Conservation (phyloP, 2,797 vertebrate genomes). For the Halcyon leucocephala region DNA sequence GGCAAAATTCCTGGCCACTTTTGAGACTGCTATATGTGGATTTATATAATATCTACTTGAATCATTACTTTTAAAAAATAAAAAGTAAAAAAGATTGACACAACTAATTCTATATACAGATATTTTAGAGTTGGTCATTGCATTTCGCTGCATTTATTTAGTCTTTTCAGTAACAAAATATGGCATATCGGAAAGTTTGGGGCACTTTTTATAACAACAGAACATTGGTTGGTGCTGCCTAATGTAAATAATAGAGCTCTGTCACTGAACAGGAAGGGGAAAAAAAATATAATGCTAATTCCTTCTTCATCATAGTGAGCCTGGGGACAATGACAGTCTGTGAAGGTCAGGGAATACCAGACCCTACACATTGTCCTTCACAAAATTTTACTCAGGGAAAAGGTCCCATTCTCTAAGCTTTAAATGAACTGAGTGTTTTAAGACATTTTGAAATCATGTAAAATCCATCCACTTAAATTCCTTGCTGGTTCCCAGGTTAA, state of each 20-base stretch:
- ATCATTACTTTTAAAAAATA: neutral
- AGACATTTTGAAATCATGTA: neutral
- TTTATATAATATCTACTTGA: neutral
- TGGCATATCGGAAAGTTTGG: neutral
- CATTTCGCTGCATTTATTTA: neutral
- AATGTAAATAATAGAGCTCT: neutral
- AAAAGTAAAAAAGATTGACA: neutral
- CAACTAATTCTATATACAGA: neutral
- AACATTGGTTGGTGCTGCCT: neutral
- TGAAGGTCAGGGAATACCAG: neutral
- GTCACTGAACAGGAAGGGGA: neutral
- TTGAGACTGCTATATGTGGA: neutral
- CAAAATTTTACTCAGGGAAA: neutral
- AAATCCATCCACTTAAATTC: neutral
- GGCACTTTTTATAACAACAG: neutral
- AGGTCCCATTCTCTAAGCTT: neutral
- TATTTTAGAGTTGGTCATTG: neutral
- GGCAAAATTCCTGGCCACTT: neutral
- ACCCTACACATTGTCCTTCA: neutral
- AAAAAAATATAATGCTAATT: neutral
- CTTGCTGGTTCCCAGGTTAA: neutral
- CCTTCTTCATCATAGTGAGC: neutral
- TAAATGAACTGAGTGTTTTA: neutral
- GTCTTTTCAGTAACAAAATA: neutral
- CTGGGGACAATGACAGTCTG: neutral